Evolutionary conservation across 2,888 invertebrate genomes (phyloP), one percentile per base, ranked within the genome.

Genomic region (Catocala sponsa): DNA sequence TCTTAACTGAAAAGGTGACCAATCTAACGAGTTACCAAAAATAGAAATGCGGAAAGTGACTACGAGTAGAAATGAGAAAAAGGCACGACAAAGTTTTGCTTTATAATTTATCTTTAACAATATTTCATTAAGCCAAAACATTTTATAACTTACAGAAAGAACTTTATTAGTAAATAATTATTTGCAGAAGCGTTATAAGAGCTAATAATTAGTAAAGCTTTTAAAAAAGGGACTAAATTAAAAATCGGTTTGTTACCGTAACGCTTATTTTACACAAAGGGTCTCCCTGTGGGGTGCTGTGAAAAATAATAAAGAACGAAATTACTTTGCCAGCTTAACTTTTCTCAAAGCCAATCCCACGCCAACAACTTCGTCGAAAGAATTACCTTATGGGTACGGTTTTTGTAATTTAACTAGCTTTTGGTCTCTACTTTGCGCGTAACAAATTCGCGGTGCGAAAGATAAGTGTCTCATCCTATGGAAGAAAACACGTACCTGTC

Each of bases 271-370:
- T 78, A 83, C 76, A 79, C 81, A 81, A 85, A 83, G 79, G 74
- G 70, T 76, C 25, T 25, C 81, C 79, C 76, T 70, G 72, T 75
- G 73, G 76, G 77, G 76, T 70, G 82, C 73, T 82, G 82, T 79
- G 81, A 82, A 86, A 88, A 89, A 89, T 89, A 88, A 86, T 86
- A 86, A 87, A 87, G 82, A 79, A 79, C 74, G 72, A 88, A 89
- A 89, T 87, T 86, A 88, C 85, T 83, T 87, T 81, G 67, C 68
- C 63, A 77, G 78, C 82, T 83, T 80, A 87, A 87, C 83, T 87
- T 89, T 80, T 69, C 79, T 79, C 76, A 83, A 85, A 85, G 85
- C 77, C 72, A 68, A 75, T 69, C 72, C 74, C 72, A 70, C 68
- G 75, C 70, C 68, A 79, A 74, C 73, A 82, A 83, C 77, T 83